Evolutionary conservation across 2,113 vertebrate species (phyloP).

Genomic region (Scortum barcoo): DNA sequence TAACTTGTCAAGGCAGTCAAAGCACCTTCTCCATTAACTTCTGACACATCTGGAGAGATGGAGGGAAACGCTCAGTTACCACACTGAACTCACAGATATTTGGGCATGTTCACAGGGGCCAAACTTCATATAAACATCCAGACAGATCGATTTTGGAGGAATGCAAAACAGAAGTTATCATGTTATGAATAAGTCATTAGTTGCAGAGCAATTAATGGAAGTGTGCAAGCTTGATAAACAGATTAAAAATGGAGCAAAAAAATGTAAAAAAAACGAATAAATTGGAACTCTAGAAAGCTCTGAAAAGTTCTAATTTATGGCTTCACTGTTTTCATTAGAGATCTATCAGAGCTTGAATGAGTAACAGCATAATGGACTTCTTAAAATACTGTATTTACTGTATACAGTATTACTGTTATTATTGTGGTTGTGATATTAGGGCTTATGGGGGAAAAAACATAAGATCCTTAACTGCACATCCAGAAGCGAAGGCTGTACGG

Average conservation of each 20-base stretch:
- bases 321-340: constrained; percentile 5
- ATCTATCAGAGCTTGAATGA: constrained; percentile 13
- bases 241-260: not conserved
- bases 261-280: too few species aligned
- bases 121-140: not conserved
- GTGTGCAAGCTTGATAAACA: not conserved
- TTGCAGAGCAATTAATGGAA: not conserved
- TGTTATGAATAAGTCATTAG: not conserved
- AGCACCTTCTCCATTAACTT: constrained; percentile 79
- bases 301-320: constrained; percentile 3
- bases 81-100: constrained; percentile 12
- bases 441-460: not conserved
- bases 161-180: not conserved
- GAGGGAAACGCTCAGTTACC: constrained; percentile 51
- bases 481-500: constrained; percentile 2
- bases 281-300: not conserved
- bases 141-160: not conserved
- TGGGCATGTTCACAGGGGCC: constrained; percentile 1
- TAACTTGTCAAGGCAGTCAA: constrained; percentile 85
- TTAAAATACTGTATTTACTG: not conserved
- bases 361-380: not conserved
- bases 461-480: not conserved
- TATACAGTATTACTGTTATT: too few species aligned
- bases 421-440: not conserved
- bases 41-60: constrained; percentile 66